Base-by-base conservation (phyloP, 2,113 vertebrate species). In the Campylomormyrus numenius region DNA sequence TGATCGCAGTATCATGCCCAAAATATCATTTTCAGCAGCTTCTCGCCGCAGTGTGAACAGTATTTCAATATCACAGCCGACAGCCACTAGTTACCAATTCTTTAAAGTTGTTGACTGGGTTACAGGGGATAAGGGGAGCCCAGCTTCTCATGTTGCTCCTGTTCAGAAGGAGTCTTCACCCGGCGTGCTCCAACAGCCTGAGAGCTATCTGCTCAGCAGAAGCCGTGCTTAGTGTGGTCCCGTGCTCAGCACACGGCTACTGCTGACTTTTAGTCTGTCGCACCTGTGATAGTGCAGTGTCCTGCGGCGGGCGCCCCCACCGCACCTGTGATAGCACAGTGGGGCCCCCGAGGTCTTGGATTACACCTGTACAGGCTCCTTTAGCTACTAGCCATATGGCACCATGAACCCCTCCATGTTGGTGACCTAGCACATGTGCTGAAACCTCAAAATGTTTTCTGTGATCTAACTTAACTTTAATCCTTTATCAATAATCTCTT, bases 331-430 rank as follows among this genome's bases (percentile, higher is more conserved):
- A 77, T 35, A 6, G 31, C 62, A 0, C 66, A 74, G 66, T 31
- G 66, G 27, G 66, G 27, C 66, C 66, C 31, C 13, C 5, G 15
- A 42, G 31, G n/a, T 19, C 35, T 42, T 58, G 91, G 92, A 94
- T 94, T 94, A 93, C 90, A 93, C 92, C 92, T 58, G 89, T 92
- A 92, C 91, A 92, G 91, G 62, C 90, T 53, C 89, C 48, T 19
- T 87, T 93, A 93, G 91, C 91, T 89, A 89, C 94, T 91, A 92
- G 89, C 80, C 92, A 27, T 92, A 88, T 93, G 90, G 91, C 86
- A 90, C 90, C 85, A 92, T 90, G 91, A 91, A 93, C 89, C 89
- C 88, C 80, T 49, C 52, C 21, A 84, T 87, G 62, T 88, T 24
- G 45, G 21, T 39, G 80, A 48, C 39, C 3, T 3, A 7, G 17